Evolutionary conservation across 2,113 vertebrate genomes (phyloP).

Genomic region (Caretta caretta): DNA sequence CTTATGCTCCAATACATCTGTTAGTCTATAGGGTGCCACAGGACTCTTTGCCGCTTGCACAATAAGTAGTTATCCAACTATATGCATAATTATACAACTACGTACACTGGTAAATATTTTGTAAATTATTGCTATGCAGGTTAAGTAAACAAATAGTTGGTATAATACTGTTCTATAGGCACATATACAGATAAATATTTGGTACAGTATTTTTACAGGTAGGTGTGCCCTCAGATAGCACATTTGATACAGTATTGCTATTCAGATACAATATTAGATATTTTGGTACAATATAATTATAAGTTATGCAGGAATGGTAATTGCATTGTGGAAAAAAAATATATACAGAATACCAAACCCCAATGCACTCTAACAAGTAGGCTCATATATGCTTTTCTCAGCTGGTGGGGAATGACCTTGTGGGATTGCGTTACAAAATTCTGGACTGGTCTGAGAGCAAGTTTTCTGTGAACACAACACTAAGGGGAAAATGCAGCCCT

Average conservation of each 20-base stretch:
- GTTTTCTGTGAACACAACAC: neutral
- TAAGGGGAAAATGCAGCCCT: constrained; percentile 15
- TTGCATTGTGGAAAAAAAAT: neutral
- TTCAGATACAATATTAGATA: neutral
- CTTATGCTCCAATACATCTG: too few relatives aligned
- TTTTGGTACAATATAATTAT: neutral
- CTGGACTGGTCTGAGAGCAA: neutral
- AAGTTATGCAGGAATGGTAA: neutral
- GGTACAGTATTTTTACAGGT: neutral
- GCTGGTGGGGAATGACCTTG: constrained; percentile 59
- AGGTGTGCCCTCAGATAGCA: constrained; percentile 19
- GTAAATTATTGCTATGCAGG: constrained; percentile 35
- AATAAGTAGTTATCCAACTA: neutral
- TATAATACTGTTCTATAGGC: constrained; percentile 41
- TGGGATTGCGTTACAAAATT: neutral
- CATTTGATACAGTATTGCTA: neutral
- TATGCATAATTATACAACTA: constrained; percentile 62
- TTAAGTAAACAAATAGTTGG: constrained; percentile 57
- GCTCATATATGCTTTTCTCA: neutral
- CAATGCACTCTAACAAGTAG: neutral
- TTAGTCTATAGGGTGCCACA: too few relatives aligned
- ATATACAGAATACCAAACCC: neutral
- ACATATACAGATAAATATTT: constrained; percentile 21
- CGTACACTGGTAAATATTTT: constrained; percentile 67
- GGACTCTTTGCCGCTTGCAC: too few relatives aligned